Percentiles rank a stretch among this genome's conserved stretches.
Evolutionary conservation across 2,888 invertebrate genomes (phyloP).

Genomic region (Drosophila anomalata): DNA sequence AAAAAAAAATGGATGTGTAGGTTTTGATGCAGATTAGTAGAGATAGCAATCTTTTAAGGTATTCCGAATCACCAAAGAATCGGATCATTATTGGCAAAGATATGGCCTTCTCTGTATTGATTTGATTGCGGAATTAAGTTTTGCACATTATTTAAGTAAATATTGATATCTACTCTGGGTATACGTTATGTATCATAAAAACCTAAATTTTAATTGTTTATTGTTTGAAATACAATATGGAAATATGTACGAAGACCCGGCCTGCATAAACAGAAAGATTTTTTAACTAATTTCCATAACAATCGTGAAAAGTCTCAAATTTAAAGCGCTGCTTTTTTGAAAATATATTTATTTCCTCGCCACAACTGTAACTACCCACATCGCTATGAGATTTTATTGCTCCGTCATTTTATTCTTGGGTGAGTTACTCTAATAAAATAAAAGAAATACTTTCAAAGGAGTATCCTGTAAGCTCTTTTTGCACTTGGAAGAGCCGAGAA

Average conservation of each 20-base stretch:
- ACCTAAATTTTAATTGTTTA: too few species aligned
- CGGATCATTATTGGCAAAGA: too few species aligned
- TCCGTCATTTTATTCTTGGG: background rate
- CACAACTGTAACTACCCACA: background rate
- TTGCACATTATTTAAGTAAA: background rate
- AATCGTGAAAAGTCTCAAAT: background rate
- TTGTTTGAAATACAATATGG: too few species aligned
- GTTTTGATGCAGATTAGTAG: too few species aligned
- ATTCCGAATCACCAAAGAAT: too few species aligned
- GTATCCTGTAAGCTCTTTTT: background rate
- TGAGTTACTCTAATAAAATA: background rate
- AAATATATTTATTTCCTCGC: background rate
- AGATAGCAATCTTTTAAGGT: too few species aligned
- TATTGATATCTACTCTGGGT: background rate
- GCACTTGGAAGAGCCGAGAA: background rate
- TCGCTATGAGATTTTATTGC: slow-evolving; percentile 4
- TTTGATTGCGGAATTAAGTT: background rate
- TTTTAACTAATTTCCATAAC: background rate
- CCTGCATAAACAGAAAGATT: background rate
- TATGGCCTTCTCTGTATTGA: too few species aligned
- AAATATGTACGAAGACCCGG: background rate
- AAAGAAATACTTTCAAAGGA: background rate
- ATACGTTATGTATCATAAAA: too few species aligned
- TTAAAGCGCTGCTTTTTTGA: background rate
- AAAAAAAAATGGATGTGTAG: too few species aligned